These are phyloP conservation scores for Zeuzera pyrina DNA, from an alignment of 2,888 invertebrate genomes.

Conservation along the genomic window DNA sequence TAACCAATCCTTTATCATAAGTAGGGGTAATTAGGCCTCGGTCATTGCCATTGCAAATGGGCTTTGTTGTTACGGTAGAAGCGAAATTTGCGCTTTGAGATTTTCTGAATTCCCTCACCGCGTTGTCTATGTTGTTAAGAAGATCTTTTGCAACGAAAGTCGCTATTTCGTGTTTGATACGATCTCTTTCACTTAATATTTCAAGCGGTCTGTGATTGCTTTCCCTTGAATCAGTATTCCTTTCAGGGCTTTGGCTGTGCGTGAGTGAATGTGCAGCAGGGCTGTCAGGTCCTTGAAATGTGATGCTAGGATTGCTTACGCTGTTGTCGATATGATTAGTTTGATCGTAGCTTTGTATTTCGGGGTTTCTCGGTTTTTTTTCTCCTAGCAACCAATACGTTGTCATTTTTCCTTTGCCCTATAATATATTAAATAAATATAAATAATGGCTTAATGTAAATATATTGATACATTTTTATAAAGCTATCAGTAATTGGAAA, in stretches of 20 bases:
- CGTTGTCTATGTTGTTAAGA: slow-evolving; percentile 58
- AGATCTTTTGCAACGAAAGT: slow-evolving; percentile 62
- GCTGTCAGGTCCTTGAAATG: slow-evolving; percentile 64
- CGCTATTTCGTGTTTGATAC: slow-evolving; percentile 63
- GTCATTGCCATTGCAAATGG: slow-evolving; percentile 38
- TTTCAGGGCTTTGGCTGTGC: slow-evolving; percentile 52
- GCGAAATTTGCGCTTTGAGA: slow-evolving; percentile 52
- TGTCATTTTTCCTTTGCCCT: slow-evolving; percentile 92
- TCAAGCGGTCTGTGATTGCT: slow-evolving; percentile 29
- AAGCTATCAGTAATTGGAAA: too few species aligned
- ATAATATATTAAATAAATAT: slow-evolving; percentile 31
- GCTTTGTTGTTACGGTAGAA: slow-evolving; percentile 18
- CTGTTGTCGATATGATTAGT: slow-evolving; percentile 27
- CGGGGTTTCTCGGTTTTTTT: slow-evolving; percentile 37
- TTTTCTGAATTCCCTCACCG: slow-evolving; percentile 54
- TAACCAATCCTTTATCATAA: slow-evolving; percentile 58
- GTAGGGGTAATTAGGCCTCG: slow-evolving; percentile 53
- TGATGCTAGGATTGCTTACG: slow-evolving; percentile 49
- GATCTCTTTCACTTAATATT: slow-evolving; percentile 47
- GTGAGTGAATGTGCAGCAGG: slow-evolving; percentile 57
- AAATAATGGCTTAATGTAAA: too few species aligned
- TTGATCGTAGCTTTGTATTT: slow-evolving; percentile 22
- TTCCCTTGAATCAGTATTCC: slow-evolving; percentile 35
- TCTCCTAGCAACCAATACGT: slow-evolving; percentile 92
- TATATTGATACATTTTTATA: too few species aligned